Percentiles rank a stretch among this genome's conserved stretches.
phyloP scores from a whole-genome alignment of 1,140 invertebrate genomes.

The Dysdera silvatica region DNA sequence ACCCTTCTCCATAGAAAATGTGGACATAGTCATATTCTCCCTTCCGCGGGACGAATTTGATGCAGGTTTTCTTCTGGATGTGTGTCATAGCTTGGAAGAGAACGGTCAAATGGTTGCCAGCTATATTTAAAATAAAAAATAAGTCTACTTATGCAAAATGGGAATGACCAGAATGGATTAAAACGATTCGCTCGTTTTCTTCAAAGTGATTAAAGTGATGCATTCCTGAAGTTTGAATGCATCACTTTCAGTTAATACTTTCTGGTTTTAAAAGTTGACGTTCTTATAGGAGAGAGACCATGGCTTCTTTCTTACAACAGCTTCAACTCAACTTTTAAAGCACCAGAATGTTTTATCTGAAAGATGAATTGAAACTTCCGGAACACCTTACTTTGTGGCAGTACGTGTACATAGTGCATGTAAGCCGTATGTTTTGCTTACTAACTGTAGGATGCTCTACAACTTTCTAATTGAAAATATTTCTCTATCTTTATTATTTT shows the following conservation, averaged over 20 bases:
- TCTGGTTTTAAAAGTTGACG: too few relatives aligned
- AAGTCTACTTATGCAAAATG: neutral
- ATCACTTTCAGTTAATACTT: too few relatives aligned
- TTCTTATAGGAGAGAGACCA: too few relatives aligned
- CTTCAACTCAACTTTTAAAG: too few relatives aligned
- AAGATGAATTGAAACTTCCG: neutral
- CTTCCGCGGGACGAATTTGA: slow-evolving; percentile 51
- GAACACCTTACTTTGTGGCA: too few relatives aligned
- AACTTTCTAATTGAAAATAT: too few relatives aligned
- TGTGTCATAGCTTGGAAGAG: slow-evolving; percentile 50
- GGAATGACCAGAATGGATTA: neutral
- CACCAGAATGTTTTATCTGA: neutral
- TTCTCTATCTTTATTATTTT: too few relatives aligned
- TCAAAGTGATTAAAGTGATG: neutral
- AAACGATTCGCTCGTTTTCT: neutral
- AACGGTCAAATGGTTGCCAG: neutral
- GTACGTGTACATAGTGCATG: too few relatives aligned
- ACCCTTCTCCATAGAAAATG: slow-evolving; percentile 36
- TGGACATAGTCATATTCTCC: slow-evolving; percentile 50
- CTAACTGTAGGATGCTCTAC: too few relatives aligned
- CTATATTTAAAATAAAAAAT: neutral
- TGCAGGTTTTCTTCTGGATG: slow-evolving; percentile 51
- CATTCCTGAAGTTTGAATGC: neutral
- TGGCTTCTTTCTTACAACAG: too few relatives aligned
- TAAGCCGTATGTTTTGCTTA: too few relatives aligned